Conservation (phyloP, 2,797 vertebrate species). For the Acanthurus leucopareius region DNA sequence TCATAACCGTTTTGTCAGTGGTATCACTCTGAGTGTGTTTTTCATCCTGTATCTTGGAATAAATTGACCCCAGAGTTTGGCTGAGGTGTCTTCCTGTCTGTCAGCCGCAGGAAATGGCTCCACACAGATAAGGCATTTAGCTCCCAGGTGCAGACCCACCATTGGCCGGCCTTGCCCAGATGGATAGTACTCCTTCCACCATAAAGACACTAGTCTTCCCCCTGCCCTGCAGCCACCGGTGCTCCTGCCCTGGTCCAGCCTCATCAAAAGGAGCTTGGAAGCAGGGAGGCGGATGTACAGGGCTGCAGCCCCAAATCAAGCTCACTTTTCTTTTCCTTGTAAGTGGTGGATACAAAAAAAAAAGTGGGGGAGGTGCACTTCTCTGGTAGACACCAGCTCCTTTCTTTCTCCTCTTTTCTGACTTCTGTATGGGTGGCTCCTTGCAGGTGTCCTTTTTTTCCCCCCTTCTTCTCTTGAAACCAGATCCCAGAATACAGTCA, state of each 20-base stretch:
- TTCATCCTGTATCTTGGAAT: constrained; percentile 51
- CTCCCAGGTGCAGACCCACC: constrained; percentile 85
- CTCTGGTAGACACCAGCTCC: constrained; percentile 85
- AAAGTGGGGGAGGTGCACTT: constrained; percentile 69
- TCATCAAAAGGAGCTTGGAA: constrained; percentile 83
- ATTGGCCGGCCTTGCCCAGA: constrained; percentile 83
- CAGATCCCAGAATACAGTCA: constrained; percentile 62
- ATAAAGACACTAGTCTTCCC: constrained; percentile 86
- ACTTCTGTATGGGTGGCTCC: constrained; percentile 79
- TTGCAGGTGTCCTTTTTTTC: constrained; percentile 86
- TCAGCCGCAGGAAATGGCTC: constrained; percentile 80
- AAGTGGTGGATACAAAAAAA: constrained; percentile 68
- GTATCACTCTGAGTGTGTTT: constrained; percentile 59
- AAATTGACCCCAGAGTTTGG: constrained; percentile 76
- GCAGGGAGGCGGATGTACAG: constrained; percentile 84
- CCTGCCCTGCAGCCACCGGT: constrained; percentile 80
- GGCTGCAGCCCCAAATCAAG: constrained; percentile 76
- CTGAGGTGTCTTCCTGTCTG: constrained; percentile 81
- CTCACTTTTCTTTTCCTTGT: constrained; percentile 79
- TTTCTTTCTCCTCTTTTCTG: constrained; percentile 82
- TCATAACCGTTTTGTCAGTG: not conserved
- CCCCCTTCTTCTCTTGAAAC: constrained; percentile 53
- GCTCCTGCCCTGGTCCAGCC: constrained; percentile 81
- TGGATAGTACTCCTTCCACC: constrained; percentile 81
- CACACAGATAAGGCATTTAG: constrained; percentile 86